Conservation (phyloP, 2,113 vertebrate species). For the Scomber colias region DNA sequence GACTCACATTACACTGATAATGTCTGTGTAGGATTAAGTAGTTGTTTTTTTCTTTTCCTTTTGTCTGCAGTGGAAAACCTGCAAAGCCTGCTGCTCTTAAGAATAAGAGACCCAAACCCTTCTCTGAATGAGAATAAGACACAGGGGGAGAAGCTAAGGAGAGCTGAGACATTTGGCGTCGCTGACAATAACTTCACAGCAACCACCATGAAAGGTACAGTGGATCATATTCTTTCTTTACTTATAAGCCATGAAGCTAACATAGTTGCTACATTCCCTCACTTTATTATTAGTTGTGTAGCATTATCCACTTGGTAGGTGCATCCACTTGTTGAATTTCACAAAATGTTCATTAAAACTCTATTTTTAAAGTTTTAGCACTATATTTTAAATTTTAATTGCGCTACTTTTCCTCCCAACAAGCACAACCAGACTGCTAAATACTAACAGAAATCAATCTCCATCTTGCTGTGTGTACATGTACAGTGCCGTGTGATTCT, state of each 20-base stretch:
- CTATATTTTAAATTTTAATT: neutral
- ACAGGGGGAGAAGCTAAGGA: conserved; percentile 36
- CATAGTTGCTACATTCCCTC: no score
- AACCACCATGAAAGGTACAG: conserved; percentile 70
- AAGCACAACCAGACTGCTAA: neutral
- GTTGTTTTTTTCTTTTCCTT: conserved; percentile 5
- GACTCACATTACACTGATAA: neutral
- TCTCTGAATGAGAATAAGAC: conserved; percentile 65
- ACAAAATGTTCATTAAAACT: no score
- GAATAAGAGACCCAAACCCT: conserved; percentile 47
- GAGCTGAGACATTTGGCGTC: conserved; percentile 81
- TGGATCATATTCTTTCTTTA: no score
- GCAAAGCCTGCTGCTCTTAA: conserved; percentile 84
- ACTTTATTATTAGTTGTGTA: no score
- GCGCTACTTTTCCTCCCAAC: neutral
- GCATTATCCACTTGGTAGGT: no score
- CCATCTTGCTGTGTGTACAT: neutral
- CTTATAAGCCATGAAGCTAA: no score
- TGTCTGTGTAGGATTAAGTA: conserved; percentile 11
- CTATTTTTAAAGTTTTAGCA: no score
- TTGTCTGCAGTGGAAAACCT: conserved; percentile 88
- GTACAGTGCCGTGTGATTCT: neutral
- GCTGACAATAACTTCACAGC: conserved; percentile 63
- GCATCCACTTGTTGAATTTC: no score
- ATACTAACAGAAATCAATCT: neutral